phyloP scores from a whole-genome alignment of 2,113 vertebrate species.

The Melanerpes formicivorus region DNA sequence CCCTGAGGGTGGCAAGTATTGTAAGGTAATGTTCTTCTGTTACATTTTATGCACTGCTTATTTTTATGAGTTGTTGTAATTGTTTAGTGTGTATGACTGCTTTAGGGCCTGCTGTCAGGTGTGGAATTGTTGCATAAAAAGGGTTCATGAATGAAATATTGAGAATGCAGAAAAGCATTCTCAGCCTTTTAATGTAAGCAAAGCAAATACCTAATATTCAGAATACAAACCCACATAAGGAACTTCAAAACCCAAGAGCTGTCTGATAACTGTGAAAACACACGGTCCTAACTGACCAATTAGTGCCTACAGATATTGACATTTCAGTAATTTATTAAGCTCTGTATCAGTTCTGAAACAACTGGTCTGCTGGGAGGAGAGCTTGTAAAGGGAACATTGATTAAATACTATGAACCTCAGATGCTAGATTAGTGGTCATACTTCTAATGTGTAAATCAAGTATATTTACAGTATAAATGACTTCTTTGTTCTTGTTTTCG shows the following conservation, averaged over 20 bases:
- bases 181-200: not conserved
- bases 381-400: not conserved
- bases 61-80: constrained; percentile 70
- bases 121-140: constrained; percentile 18
- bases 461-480: not conserved
- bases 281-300: not conserved
- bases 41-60: constrained; percentile 64
- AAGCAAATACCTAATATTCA: not conserved
- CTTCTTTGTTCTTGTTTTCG: not conserved
- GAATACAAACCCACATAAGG: not conserved
- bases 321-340: not conserved
- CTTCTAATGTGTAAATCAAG: not conserved
- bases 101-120: constrained; percentile 38
- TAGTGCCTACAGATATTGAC: not conserved
- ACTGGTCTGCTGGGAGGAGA: not conserved
- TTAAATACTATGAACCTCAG: not conserved
- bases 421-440: not conserved
- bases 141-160: not conserved
- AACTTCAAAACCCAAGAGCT: not conserved
- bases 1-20: constrained; percentile 51
- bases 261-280: not conserved
- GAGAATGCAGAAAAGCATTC: not conserved
- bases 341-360: not conserved
- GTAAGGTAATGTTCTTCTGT: constrained; percentile 58
- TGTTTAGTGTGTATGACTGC: constrained; percentile 56